These are phyloP conservation scores for Perdita meconis DNA, from an alignment of 2,888 invertebrate genomes.

Conservation along the genomic window DNA sequence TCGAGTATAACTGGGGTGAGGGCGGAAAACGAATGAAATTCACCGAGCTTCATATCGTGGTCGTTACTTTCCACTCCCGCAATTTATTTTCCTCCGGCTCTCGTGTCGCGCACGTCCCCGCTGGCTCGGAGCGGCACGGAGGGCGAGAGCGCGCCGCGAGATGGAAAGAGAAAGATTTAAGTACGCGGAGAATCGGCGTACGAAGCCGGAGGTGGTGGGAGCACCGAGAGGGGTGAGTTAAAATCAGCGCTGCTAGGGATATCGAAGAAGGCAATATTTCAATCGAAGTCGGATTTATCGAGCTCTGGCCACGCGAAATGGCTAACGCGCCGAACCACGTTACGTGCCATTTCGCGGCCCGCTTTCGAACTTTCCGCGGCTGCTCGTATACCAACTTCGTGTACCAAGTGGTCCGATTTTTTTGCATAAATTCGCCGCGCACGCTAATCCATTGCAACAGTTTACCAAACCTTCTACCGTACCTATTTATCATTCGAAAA, in stretches of 20 bases:
- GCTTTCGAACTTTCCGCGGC: slow-evolving; percentile 54
- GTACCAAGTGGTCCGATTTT: slow-evolving; percentile 29
- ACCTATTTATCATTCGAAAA: too few species aligned
- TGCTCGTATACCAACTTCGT: slow-evolving; percentile 1
- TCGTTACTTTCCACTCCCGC: slow-evolving; percentile 67
- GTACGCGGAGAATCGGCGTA: slow-evolving; percentile 36
- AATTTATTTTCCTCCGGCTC: slow-evolving; percentile 66
- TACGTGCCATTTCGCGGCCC: slow-evolving; percentile 71
- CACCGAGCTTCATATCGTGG: slow-evolving; percentile 70
- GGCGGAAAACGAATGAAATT: slow-evolving; percentile 61
- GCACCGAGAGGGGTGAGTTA: slow-evolving; percentile 43
- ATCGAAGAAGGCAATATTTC: slow-evolving; percentile 74
- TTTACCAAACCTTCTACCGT: not conserved
- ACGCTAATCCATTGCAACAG: not conserved
- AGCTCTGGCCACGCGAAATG: slow-evolving; percentile 69
- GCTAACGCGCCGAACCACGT: slow-evolving; percentile 61
- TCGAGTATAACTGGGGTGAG: not conserved
- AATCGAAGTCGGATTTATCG: slow-evolving; percentile 74
- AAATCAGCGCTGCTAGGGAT: slow-evolving; percentile 70
- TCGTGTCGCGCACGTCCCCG: slow-evolving; percentile 41
- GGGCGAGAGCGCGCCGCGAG: not conserved
- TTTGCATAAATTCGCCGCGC: not conserved
- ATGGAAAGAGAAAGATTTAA: slow-evolving; percentile 41
- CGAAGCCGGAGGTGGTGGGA: slow-evolving; percentile 7
- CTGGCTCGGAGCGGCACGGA: not conserved